Conservation (phyloP, 2,113 vertebrate species). For the Megatriorchis doriae region DNA sequence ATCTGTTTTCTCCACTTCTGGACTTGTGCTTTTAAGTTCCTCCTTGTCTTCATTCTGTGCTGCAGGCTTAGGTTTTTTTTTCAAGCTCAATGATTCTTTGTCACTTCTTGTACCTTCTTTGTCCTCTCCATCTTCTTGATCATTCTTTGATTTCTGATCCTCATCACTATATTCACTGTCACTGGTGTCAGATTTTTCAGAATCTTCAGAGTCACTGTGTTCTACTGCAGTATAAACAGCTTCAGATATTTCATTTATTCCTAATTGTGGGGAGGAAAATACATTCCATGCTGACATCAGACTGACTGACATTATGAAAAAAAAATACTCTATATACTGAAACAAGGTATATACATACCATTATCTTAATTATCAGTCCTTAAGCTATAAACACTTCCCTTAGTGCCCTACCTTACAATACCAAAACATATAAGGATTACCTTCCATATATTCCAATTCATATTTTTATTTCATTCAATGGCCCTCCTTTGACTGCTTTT, state of each 20-base stretch:
- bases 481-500: neutral
- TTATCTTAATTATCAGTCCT: neutral
- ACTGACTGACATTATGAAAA: neutral
- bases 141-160: constrained; percentile 88
- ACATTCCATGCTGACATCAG: constrained; percentile 33
- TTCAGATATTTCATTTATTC: constrained; percentile 96
- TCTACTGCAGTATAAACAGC: constrained; percentile 90
- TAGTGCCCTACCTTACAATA: neutral
- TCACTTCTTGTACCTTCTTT: constrained; percentile 80
- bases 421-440: neutral
- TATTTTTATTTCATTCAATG: neutral
- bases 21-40: constrained; percentile 71
- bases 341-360: neutral
- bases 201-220: constrained; percentile 94
- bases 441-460: neutral
- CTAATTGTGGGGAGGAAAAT: constrained; percentile 71
- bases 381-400: neutral
- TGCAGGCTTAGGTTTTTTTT: constrained; percentile 77
- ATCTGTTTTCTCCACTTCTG: constrained; percentile 73
- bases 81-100: constrained; percentile 70
- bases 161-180: constrained; percentile 93
- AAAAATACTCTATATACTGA: neutral
- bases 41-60: constrained; percentile 80
- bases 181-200: constrained; percentile 93
- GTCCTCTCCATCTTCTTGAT: constrained; percentile 77